Evolutionary conservation across 2,797 vertebrate genomes (phyloP).

Genomic region (Notolepis coatsorum): DNA sequence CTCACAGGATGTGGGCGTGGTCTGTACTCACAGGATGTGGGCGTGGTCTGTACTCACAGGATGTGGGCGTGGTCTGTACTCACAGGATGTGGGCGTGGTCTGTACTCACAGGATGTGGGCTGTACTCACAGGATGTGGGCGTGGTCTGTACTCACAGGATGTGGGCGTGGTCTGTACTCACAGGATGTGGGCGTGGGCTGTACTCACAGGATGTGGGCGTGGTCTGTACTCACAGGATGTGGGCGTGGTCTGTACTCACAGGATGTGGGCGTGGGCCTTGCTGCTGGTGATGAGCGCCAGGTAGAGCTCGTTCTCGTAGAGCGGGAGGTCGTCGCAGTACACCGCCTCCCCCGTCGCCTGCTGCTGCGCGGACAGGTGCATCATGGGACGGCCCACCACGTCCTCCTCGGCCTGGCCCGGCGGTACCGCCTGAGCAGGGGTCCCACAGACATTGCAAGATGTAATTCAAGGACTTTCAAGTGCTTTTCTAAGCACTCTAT

Average conservation of each 20-base stretch:
- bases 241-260: constrained; percentile 71
- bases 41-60: constrained; percentile 68
- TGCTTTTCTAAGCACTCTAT: too few relatives aligned
- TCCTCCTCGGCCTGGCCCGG: constrained; percentile 82
- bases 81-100: too few relatives aligned
- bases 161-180: constrained; percentile 22
- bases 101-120: constrained; percentile 77
- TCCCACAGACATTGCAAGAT: too few relatives aligned
- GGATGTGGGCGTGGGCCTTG: constrained; percentile 86
- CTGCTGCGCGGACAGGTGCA: constrained; percentile 90
- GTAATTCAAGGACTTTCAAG: too few relatives aligned
- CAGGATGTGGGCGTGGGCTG: too few relatives aligned
- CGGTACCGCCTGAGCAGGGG: constrained; percentile 85
- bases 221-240: too few relatives aligned
- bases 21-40: too few relatives aligned
- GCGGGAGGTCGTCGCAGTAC: constrained; percentile 93
- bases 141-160: constrained; percentile 41
- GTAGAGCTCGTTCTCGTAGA: constrained; percentile 89
- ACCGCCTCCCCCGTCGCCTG: constrained; percentile 94
- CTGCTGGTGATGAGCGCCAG: constrained; percentile 90
- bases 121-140: constrained; percentile 52
- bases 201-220: constrained; percentile 52
- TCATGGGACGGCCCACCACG: constrained; percentile 87
- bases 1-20: constrained; percentile 84
- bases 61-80: constrained; percentile 88